These are phyloP conservation scores for Aricia artaxerxes DNA, from an alignment of 2,888 invertebrate genomes.

Conservation along the genomic window DNA sequence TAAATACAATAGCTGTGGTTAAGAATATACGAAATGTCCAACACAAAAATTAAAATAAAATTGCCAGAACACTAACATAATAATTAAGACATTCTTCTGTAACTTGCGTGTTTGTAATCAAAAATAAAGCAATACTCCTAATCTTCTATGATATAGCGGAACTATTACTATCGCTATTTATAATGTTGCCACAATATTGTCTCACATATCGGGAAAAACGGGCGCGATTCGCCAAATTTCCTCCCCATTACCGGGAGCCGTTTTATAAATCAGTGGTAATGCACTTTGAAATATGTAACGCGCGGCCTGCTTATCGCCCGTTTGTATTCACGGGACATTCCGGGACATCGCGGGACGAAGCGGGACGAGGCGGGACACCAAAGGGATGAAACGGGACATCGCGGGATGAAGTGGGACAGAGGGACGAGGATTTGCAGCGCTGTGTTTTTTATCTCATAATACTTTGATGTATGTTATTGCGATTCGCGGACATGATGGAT, in stretches of 20 bases:
- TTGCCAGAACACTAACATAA: no score
- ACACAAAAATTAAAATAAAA: no score
- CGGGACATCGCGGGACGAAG: conserved; percentile 13
- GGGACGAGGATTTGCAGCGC: conserved; percentile 1
- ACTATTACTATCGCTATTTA: neutral
- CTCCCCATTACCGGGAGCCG: conserved; percentile 39
- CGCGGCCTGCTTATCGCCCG: conserved; percentile 57
- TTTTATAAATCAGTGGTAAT: conserved; percentile 67
- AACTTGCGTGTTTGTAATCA: neutral
- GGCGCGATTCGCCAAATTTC: conserved; percentile 34
- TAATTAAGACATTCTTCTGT: neutral
- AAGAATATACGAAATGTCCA: no score
- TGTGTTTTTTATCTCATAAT: conserved; percentile 27
- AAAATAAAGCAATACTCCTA: neutral
- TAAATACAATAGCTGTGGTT: no score
- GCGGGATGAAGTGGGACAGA: neutral
- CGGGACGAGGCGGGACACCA: conserved; percentile 19
- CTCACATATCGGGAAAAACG: conserved; percentile 35
- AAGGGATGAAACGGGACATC: neutral
- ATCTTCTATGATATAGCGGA: neutral
- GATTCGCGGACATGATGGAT: conserved; percentile 19
- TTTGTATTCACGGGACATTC: conserved; percentile 55
- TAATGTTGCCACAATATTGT: conserved; percentile 17
- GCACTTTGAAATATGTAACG: conserved; percentile 63
- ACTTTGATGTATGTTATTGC: conserved; percentile 20